A percentile compares a stretch with the other conserved stretches of the same genome.
Evolutionary conservation across 2,113 vertebrate species (phyloP).

Genomic region (Oryzias melastigma): DNA sequence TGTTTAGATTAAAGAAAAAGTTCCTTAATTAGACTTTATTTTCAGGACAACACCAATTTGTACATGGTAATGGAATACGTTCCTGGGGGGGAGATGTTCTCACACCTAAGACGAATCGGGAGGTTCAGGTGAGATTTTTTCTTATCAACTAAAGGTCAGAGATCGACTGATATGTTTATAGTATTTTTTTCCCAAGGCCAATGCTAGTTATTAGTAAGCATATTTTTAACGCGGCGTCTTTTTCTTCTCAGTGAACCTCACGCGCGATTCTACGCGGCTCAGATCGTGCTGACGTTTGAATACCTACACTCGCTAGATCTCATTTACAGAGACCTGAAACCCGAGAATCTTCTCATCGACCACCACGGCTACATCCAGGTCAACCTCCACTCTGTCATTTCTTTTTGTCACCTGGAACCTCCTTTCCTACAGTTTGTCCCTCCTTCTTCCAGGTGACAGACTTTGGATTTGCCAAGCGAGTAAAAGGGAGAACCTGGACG

Average conservation of each 20-base stretch:
- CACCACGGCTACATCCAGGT: slow-evolving; percentile 99
- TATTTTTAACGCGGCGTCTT: not conserved
- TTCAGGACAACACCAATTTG: slow-evolving; percentile 98
- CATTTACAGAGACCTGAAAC: slow-evolving; percentile 99
- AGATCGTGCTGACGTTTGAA: slow-evolving; percentile 99
- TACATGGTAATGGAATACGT: slow-evolving; percentile 99
- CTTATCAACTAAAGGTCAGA: too few species aligned
- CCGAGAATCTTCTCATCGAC: slow-evolving; percentile 98
- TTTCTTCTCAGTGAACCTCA: slow-evolving; percentile 88
- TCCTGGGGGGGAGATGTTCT: slow-evolving; percentile 99
- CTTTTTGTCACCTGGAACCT: not conserved
- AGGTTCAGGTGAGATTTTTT: slow-evolving; percentile 88
- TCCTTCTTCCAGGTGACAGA: slow-evolving; percentile 87
- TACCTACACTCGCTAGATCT: slow-evolving; percentile 99
- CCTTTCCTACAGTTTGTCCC: not conserved
- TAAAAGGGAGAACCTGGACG: slow-evolving; percentile 99
- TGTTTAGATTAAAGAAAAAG: not conserved
- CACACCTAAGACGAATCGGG: slow-evolving; percentile 97
- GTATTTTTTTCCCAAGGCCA: too few species aligned
- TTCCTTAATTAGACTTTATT: slow-evolving; percentile 14
- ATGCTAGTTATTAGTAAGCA: too few species aligned
- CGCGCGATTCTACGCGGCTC: slow-evolving; percentile 96
- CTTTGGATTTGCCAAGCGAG: slow-evolving; percentile 98
- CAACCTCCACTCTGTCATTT: slow-evolving; percentile 3
- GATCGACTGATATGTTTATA: too few species aligned